Evolutionary conservation across 2,113 vertebrate species (phyloP).

Genomic region (Platichthys stellatus): DNA sequence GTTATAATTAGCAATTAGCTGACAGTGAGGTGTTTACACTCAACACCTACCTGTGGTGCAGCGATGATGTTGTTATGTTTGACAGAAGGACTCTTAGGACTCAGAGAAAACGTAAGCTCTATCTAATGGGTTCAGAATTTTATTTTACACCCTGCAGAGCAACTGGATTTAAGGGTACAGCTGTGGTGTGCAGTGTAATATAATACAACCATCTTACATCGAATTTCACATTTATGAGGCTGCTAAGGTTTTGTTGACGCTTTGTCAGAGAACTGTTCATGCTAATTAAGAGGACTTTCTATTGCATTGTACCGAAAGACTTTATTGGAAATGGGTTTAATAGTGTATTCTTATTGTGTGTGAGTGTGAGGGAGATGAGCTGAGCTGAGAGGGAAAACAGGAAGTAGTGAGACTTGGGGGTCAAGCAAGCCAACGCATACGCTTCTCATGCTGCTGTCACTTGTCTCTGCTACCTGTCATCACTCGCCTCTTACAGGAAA

Average conservation of each 20-base stretch:
- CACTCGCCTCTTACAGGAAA: background rate
- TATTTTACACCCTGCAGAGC: background rate
- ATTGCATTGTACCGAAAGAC: background rate
- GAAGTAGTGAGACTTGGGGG: constrained; percentile 4
- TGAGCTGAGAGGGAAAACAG: background rate
- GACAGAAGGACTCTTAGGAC: no score
- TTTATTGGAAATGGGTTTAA: background rate
- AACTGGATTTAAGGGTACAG: no score
- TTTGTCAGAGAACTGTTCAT: background rate
- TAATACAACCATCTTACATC: background rate
- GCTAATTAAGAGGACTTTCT: no score
- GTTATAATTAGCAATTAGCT: background rate
- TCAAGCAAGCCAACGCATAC: background rate
- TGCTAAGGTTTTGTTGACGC: background rate
- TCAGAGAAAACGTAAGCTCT: background rate
- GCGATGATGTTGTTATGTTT: background rate
- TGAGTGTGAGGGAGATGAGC: constrained; percentile 4
- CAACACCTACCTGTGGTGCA: background rate
- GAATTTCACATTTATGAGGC: background rate
- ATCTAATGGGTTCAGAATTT: background rate
- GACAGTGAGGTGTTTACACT: background rate
- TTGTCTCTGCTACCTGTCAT: background rate
- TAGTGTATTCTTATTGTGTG: no score
- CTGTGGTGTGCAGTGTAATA: background rate
- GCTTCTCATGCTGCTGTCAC: background rate